Evolutionary conservation across 1,140 invertebrate genomes (phyloP), one percentile per base, ranked within the genome.

Genomic region (Wiebesia pumilae): DNA sequence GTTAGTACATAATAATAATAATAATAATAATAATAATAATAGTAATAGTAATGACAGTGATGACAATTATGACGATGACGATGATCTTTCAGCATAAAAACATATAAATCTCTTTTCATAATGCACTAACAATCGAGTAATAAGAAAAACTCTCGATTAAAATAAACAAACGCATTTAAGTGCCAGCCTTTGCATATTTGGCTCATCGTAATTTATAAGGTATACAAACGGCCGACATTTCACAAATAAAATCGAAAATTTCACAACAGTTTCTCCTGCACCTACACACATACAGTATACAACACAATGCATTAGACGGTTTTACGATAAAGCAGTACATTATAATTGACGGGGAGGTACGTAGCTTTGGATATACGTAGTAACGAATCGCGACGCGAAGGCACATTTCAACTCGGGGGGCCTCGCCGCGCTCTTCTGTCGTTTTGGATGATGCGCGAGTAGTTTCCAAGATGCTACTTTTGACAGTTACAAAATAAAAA

Each of bases 351-450:
- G 79, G 65, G 79, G 84, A 86, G 84, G 84, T 86, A 86, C 84
- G 79, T 86, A 81, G 84, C 79, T 86, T 86, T 86, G 84, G 84
- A 86, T 77, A 86, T 81, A 77, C 84, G 84, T 85, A 85, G 33
- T 84, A 58, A 85, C 77, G 75, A 85, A 81, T 81, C 65, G 67
- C 84, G 78, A 73, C 40, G 38, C 35, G 27, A 80, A 75, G 47
- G 30, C 79, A 73, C 3, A 79, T 84, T 84, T 84, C 33, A 35
- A 47, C 51, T 83, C 7, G 47, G 51, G 58, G 40, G 38, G 40
- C 73, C 51, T 24, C 9, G 7, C 1, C 16, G 54, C 51, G 54
- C 21, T 71, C 84, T 35, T 62, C 40, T 3, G 43, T 51, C 83
- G 62, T 62, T 69, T 69, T 27, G 47, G 65, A 47, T 43, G 54